Percentiles rank a stretch among this genome's conserved stretches.
Conservation (phyloP, 2,888 invertebrate genomes). For the Sarcophaga subvicina region DNA sequence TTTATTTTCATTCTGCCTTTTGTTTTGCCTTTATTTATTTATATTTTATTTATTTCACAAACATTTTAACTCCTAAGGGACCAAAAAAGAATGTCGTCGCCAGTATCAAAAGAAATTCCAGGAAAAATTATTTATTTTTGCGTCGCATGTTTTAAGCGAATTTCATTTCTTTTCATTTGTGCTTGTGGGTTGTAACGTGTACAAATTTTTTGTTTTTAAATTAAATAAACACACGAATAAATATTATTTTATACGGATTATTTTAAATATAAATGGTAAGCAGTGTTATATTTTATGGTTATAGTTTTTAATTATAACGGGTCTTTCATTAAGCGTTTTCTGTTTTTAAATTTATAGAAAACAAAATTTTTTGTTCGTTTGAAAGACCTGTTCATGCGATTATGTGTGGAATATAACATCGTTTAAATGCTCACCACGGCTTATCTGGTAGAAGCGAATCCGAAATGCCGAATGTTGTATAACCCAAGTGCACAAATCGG, state of each 20-base stretch:
- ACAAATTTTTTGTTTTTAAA: neutral
- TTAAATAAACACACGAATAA: neutral
- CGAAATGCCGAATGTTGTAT: too few species aligned
- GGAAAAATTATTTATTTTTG: slow-evolving; percentile 14
- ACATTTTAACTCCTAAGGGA: neutral
- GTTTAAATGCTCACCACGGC: too few species aligned
- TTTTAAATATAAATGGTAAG: too few species aligned
- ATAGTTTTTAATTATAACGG: too few species aligned
- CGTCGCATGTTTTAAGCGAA: neutral
- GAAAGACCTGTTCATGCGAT: too few species aligned
- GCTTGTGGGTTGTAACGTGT: neutral
- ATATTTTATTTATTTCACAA: slow-evolving; percentile 17
- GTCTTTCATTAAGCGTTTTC: too few species aligned
- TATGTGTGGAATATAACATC: too few species aligned
- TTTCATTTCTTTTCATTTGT: neutral
- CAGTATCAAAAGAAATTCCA: neutral
- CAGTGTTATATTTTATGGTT: too few species aligned
- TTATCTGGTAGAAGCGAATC: too few species aligned
- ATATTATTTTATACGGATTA: neutral
- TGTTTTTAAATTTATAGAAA: too few species aligned
- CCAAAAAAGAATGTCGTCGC: neutral
- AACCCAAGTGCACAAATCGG: too few species aligned
- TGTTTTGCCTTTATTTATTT: neutral
- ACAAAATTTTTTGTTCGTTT: too few species aligned
- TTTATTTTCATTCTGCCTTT: slow-evolving; percentile 26